Evolutionary conservation across 2,888 invertebrate genomes (phyloP).

Genomic region (Physocephala rufipes): DNA sequence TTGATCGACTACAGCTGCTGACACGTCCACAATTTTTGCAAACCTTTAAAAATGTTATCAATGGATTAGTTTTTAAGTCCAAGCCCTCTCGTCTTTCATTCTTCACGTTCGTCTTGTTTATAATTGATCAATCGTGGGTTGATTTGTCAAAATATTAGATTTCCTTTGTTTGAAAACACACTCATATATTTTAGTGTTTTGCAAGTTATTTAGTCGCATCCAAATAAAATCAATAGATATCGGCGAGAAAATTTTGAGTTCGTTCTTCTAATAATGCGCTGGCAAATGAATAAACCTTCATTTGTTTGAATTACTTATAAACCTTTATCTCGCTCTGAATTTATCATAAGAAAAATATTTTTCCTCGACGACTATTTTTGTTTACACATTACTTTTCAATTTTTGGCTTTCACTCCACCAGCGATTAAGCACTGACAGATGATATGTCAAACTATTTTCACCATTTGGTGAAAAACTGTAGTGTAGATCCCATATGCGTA

Average conservation of each 20-base stretch:
- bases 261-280: background rate
- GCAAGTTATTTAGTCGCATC: background rate
- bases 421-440: background rate
- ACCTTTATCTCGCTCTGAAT: background rate
- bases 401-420: background rate
- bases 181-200: background rate
- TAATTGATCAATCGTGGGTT: conserved; percentile 5
- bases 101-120: conserved; percentile 11
- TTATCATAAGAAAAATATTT: background rate
- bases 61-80: conserved; percentile 22
- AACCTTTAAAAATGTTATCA: conserved; percentile 5
- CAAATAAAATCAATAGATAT: conserved; percentile 30
- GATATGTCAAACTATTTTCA: background rate
- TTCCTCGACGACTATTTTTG: background rate
- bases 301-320: background rate
- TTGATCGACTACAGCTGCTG: conserved; percentile 22
- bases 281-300: background rate
- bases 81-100: conserved; percentile 31
- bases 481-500: too few species aligned
- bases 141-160: conserved; percentile 33
- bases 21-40: conserved; percentile 29
- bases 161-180: conserved; percentile 30
- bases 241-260: background rate
- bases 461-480: background rate
- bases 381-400: conserved; percentile 14